A percentile compares a stretch with the other conserved stretches of the same genome.
Evolutionary conservation across 2,113 vertebrate species (phyloP).

Genomic region (Cinclus mexicanus): DNA sequence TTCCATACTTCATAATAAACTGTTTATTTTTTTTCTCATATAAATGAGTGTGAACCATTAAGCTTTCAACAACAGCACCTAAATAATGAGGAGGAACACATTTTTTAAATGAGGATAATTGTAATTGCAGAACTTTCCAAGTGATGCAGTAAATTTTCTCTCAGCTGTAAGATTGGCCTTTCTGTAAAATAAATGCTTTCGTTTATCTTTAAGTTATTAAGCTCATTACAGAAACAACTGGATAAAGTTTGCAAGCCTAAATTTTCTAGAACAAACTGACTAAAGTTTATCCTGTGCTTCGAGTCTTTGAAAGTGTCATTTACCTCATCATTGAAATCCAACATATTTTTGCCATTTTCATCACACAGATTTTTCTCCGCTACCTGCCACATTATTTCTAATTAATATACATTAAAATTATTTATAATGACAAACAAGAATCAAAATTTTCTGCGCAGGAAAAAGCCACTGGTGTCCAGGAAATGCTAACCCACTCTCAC

Average conservation of each 20-base stretch:
- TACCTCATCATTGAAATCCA: neutral
- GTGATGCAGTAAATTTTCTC: conserved; percentile 36
- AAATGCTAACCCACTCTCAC: neutral
- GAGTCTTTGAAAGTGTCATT: neutral
- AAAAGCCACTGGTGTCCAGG: neutral
- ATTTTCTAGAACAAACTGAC: neutral
- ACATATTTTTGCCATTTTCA: neutral
- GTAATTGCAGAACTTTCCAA: conserved; percentile 47
- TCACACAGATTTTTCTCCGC: neutral
- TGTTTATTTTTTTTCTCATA: conserved; percentile 47
- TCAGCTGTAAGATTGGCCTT: neutral
- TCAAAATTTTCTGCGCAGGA: neutral
- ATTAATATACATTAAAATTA: neutral
- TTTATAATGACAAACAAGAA: neutral
- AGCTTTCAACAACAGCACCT: conserved; percentile 43
- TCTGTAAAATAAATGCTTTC: conserved; percentile 1
- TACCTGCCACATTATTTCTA: neutral
- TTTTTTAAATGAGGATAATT: conserved; percentile 59
- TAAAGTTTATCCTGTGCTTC: neutral
- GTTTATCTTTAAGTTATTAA: conserved; percentile 20
- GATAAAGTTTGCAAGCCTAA: neutral
- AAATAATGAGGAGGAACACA: conserved; percentile 49
- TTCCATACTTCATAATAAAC: conserved; percentile 39
- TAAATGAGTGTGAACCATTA: conserved; percentile 38
- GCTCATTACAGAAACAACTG: neutral